A percentile compares a stretch with the other conserved stretches of the same genome.
Evolutionary conservation across 2,888 invertebrate genomes (phyloP).

Genomic region (Frankliniella fusca): DNA sequence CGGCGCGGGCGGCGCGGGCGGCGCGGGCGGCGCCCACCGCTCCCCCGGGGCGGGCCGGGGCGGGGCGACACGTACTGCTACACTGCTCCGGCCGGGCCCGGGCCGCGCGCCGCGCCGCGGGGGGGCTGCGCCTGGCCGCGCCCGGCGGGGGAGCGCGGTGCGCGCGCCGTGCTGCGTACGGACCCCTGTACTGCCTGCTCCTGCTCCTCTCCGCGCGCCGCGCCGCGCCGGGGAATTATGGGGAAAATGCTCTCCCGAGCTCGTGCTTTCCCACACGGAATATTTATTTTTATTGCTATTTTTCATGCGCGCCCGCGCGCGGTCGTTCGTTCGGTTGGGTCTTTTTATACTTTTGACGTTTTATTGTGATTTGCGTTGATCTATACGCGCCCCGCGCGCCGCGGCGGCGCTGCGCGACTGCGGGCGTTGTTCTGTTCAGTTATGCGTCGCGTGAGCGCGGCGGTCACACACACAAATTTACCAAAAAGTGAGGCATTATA

Average conservation of each 20-base stretch:
- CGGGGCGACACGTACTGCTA: background rate
- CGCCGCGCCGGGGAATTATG: background rate
- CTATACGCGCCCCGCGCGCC: too few relatives aligned
- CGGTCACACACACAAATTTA: too few relatives aligned
- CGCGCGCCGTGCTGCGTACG: background rate
- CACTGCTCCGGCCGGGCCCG: background rate
- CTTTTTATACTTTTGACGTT: too few relatives aligned
- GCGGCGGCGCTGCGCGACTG: too few relatives aligned
- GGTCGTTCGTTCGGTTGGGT: too few relatives aligned
- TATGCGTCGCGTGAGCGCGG: too few relatives aligned
- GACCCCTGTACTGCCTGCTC: too few relatives aligned
- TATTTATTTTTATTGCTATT: background rate
- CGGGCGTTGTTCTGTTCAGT: too few relatives aligned
- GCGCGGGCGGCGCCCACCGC: background rate
- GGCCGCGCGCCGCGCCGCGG: background rate
- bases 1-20: too few relatives aligned
- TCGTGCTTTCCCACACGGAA: background rate
- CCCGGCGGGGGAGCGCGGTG: background rate
- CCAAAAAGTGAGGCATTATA: too few relatives aligned
- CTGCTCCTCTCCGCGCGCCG: background rate
- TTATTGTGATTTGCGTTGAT: too few relatives aligned
- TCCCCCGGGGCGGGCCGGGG: background rate
- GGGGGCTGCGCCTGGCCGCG: background rate
- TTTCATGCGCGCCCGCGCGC: background rate
- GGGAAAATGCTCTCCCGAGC: background rate